Conservation (phyloP, 2,797 vertebrate genomes). For the Rhinogobio ventralis region DNA sequence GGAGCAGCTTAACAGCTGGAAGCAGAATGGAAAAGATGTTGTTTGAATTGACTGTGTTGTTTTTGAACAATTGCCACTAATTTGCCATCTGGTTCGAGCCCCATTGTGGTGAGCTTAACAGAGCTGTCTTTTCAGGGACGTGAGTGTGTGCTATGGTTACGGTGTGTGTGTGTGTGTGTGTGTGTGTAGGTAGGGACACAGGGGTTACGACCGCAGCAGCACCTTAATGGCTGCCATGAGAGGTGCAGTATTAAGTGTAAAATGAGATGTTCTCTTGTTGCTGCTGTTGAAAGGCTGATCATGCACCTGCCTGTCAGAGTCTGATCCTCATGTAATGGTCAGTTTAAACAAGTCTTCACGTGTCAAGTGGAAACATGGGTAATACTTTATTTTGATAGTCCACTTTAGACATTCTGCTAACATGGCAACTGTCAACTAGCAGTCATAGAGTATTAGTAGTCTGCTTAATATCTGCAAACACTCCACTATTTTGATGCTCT, state of each 20-base stretch:
- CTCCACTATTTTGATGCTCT: background rate
- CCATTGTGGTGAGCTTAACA: constrained; percentile 69
- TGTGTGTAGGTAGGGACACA: constrained; percentile 10
- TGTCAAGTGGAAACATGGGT: background rate
- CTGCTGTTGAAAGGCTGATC: constrained; percentile 7
- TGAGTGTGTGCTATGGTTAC: constrained; percentile 68
- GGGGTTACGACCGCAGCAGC: constrained; percentile 15
- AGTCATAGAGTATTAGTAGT: background rate
- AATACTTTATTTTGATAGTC: background rate
- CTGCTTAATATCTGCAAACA: background rate
- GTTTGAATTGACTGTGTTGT: constrained; percentile 69
- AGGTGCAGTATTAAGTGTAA: constrained; percentile 16
- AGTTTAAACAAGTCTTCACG: constrained; percentile 3
- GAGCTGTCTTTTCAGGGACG: constrained; percentile 71
- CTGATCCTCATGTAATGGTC: background rate
- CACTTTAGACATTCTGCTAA: background rate
- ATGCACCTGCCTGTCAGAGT: constrained; percentile 4
- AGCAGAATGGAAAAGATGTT: constrained; percentile 53
- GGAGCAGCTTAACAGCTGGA: constrained; percentile 57
- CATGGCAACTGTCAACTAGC: background rate
- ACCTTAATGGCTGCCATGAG: background rate
- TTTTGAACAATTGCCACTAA: constrained; percentile 81
- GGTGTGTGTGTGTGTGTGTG: constrained; percentile 62
- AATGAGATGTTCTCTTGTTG: constrained; percentile 8
- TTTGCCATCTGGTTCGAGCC: constrained; percentile 81